Evolutionary conservation across 2,113 vertebrate genomes (phyloP), one percentile per base, ranked within the genome.

Genomic region (Hippocampus guttulatus): DNA sequence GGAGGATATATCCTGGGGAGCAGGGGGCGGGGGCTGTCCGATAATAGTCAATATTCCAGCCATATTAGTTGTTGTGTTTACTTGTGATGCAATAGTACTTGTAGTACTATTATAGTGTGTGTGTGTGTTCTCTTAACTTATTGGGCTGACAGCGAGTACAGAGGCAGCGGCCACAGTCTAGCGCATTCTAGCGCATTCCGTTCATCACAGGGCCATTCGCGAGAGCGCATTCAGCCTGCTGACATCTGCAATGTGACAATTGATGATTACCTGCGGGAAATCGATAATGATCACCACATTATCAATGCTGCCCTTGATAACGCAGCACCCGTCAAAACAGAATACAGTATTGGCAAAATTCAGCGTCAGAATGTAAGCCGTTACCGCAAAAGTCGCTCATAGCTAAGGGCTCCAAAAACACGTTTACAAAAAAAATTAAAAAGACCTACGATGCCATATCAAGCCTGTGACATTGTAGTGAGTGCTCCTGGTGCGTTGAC

Each of bases 201-300:
- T 89, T 90, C 74, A 89, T 91, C 89, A 90, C 81, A 84, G 91
- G 88, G 69, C 80, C 82, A 87, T 91, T 91, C 84, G 84, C 86
- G 75, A 83, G 68, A 73, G 81, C 15, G 82, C 83, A 83, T 89
- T 90, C 90, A 91, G 89, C 79, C 80, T 77, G 69, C 21, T 47
- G 54, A 85, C 79, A 74, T 89, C 82, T 84, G 76, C 87, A 87
- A 84, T 76, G 76, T 88, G 81, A 89, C 74, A 76, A 91, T 87
- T 86, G 79, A 87, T 87, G 82, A 89, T 89, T 88, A 88, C 83
- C 83, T 84, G 85, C 60, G 83, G 80, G 80, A 87, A 88, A 89
- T 85, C 81, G 68, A 89, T 91, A 84, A 87, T 88, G 85, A 91
- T 89, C 73, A 79, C 79, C 41, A 25, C 79, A 81, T 69, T 88